Evolutionary conservation across 2,888 invertebrate genomes (phyloP), one percentile per base, ranked within the genome.

Genomic region (Agrochola litura): DNA sequence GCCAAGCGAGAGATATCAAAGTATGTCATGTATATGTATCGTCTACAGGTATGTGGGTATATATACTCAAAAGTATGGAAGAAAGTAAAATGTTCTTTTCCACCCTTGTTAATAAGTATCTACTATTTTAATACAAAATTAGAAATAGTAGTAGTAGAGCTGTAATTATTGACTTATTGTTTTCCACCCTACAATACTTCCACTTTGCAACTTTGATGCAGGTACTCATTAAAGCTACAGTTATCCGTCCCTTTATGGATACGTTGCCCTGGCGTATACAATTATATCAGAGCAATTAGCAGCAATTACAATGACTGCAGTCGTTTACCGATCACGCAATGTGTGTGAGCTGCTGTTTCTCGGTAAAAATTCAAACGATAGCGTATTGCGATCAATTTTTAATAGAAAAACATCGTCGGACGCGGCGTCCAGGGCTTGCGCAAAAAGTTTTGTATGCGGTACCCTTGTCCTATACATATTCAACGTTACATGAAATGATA

Each of bases 401-500:
- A 68, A 73, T 58, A 49, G 0, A 5, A 69, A 52, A 22, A 64
- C 9, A 25, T n/a, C 63, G 46, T 41, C 9, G 22, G 25, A 41
- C 43, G 6, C 25, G 14, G 22, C 43, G 14, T 3, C 16, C 1
- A 37, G 2, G 25, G 22, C 12, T 37, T 25, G 52, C 0, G 5
- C 12, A 10, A 61, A 71, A 79, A 60, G 19, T 72, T 73, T 73
- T 61, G 46, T 54, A 49, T 46, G 19, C 49, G 52, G 37, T 58
- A 64, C 49, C 64, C 61, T 83, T 71, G 64, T 77, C n/a, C 49
- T 25, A 52, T 77, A 68, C 52, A 76, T 77, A 75, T 66, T 84
- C 66, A 75, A 73, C 43, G 72, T 14, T 46, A 76, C 56, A 68
- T 61, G 49, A 66, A 78, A 71, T 52, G 73, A 69, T 75, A 76